Evolutionary conservation across 2,888 invertebrate species (phyloP), one percentile per base, ranked within the genome.

Genomic region (Teinopalpus imperialis): DNA sequence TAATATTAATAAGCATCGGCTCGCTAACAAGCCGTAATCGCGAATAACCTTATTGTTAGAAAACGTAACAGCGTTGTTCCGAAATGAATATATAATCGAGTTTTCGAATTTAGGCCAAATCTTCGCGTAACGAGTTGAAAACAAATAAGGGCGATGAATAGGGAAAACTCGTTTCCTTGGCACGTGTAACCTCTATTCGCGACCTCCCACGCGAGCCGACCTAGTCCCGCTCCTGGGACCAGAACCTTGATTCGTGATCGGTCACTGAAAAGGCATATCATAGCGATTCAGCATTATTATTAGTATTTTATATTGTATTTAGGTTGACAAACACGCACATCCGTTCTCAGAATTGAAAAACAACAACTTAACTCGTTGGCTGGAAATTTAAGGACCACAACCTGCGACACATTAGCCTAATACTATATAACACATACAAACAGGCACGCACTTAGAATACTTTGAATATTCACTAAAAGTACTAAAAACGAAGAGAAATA

Each of bases 91-190:
- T 82, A 74, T 80, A 80, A 85, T 74, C 65, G 70, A 74, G 74
- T 79, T 81, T 74, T 66, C 61, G 77, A 82, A 81, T 81, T 81
- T 71, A 59, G 73, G 63, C 69, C 68, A 75, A 85, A 86, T 86
- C 86, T 86, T 81, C 67, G 56, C 61, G 70, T 76, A 86, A 85
- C 85, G 85, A 82, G 85, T 85, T 82, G 74, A 66, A 74, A 81
- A 83, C 82, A 83, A 85, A 85, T 82, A 81, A 81, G 79, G 68
- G 68, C 59, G 37, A 99, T 99, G 77, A 97, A 98, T 24, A 98
- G 91, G 16, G 97, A 98, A 88, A 98, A 98, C 83, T 99, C 99
- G 74, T 99, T 99, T 53, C 98, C 99, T 81, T 98, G 97, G 63
- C 98, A 98, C 5, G 91, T 91, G 83, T 94, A 99, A 0, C 98